Base-by-base conservation (phyloP, 2,797 vertebrate species). In the Ctenopoma multispine region DNA sequence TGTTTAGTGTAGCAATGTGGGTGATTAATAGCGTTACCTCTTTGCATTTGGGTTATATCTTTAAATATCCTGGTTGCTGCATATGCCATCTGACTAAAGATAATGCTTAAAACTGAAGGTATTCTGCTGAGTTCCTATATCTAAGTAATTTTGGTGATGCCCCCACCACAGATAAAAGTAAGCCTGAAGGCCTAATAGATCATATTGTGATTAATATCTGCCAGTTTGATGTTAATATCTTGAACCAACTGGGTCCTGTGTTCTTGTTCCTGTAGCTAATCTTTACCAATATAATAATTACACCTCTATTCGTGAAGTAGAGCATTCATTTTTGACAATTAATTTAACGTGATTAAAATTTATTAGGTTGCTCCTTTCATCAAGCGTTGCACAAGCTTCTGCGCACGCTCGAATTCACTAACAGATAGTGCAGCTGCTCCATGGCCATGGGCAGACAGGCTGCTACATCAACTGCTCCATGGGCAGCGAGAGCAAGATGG, bases 391-490 rank as follows among this genome's bases (percentile, higher is more conserved):
- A 85, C 86, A 86, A 86, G 88, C 88, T 75, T 77, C 81, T 84
- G 84, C 82, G 64, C 87, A 90, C 87, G 91, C 90, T 90, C 71
- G 81, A 90, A 62, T 92, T 92, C 87, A 92, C 92, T 91, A 90
- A 92, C 85, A 82, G 83, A 86, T 79, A 83, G 88, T 85, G 89
- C 90, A 92, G 90, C 92, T 93, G 92, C 92, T 92, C 83, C 88
- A 86, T 92, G 90, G 92, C 91, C 92, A 90, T 57, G 83, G 91
- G 90, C 92, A 82, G 84, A 89, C 90, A 90, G 89, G 87, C 89
- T 92, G 91, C 92, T 90, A 73, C 91, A 90, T 90, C 90, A 89
- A 91, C 90, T 77, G 87, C 89, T 92, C 86, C 79, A 87, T 84
- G 88, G 89, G 87, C 90, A 90, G 82, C 1, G 1, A 82, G 83